Conservation (phyloP, 2,113 vertebrate species). For the Machaerirhynchus nigripectus region DNA sequence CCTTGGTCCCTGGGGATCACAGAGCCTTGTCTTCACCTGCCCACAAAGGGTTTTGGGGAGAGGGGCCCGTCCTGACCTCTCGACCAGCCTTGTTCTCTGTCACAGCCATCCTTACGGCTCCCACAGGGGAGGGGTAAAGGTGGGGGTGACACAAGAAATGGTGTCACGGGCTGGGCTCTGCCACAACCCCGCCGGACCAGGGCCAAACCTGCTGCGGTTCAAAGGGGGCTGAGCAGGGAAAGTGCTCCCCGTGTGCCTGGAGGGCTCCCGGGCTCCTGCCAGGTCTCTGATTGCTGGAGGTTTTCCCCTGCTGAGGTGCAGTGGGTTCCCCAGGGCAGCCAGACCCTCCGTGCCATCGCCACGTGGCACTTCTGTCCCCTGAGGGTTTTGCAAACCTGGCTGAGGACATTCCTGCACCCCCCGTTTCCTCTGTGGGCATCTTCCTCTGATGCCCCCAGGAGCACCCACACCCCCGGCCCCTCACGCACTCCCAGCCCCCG, state of each 20-base stretch:
- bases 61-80: neutral
- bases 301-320: neutral
- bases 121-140: neutral
- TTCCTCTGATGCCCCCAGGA: neutral
- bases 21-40: neutral
- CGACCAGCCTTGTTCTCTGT: accelerated
- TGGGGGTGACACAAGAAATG: neutral
- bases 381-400: neutral
- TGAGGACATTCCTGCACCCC: neutral
- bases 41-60: neutral
- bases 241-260: accelerated
- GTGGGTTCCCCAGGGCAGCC: neutral
- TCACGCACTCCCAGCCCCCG: neutral
- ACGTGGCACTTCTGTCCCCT: accelerated
- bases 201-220: accelerated
- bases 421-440: neutral
- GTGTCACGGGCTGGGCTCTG: neutral
- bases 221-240: neutral
- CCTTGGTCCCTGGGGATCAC: neutral
- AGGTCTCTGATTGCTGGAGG: neutral
- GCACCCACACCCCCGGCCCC: neutral
- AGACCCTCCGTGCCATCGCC: neutral
- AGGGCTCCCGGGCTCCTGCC: neutral
- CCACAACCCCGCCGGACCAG: neutral
- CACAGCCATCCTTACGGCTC: neutral